These are phyloP conservation scores for Perodicticus potto DNA, from an alignment of 2,797 vertebrate genomes.

Conservation along the genomic window DNA sequence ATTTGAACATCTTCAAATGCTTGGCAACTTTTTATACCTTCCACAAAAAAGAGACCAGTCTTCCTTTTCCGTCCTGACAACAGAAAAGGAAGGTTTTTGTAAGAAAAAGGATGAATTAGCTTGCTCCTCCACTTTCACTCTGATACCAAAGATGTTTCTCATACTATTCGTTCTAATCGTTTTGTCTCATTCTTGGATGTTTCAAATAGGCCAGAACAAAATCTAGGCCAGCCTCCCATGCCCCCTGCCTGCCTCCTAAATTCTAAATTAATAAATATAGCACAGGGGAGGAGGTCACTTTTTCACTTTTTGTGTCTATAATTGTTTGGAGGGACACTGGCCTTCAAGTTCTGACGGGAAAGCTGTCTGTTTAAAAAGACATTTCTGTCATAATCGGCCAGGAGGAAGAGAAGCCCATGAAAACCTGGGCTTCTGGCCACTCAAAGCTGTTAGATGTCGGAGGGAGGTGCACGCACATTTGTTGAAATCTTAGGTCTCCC, in stretches of 20 bases:
- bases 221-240: not conserved
- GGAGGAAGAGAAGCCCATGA: not conserved
- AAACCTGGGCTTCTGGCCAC: not conserved
- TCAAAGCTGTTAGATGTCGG: not conserved
- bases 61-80: not conserved
- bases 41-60: not conserved
- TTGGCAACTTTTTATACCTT: not conserved
- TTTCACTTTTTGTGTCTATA: not conserved
- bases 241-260: not conserved
- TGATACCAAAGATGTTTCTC: conserved; percentile 45
- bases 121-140: not conserved
- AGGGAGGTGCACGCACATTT: not conserved
- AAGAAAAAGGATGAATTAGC: conserved; percentile 10
- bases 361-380: not conserved
- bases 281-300: not conserved
- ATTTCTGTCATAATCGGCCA: not conserved
- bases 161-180: not conserved
- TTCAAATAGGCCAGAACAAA: conserved; percentile 60
- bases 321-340: not conserved
- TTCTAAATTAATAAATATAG: conserved; percentile 28
- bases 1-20: conserved; percentile 24
- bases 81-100: not conserved
- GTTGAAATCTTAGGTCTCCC: not conserved
- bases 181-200: conserved; percentile 55
- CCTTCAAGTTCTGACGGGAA: not conserved